These are phyloP conservation scores for Caenorhabditis sp. DNA, from an alignment of 2,888 invertebrate species.

Conservation along the genomic window DNA sequence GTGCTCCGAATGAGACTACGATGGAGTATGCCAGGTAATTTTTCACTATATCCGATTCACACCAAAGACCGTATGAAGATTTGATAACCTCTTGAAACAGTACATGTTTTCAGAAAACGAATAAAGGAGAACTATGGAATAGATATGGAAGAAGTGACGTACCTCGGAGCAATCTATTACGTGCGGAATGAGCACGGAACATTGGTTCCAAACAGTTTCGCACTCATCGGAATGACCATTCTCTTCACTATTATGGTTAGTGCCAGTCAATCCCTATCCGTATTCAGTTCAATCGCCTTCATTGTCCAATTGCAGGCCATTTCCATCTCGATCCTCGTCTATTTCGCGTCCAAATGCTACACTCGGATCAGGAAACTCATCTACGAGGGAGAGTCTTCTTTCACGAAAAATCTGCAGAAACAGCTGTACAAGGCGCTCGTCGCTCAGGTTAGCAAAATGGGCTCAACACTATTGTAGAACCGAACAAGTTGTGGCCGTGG, in stretches of 20 bases:
- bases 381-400: constrained; percentile 36
- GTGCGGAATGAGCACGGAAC: constrained; percentile 1
- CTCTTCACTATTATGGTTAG: constrained; percentile 38
- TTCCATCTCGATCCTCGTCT: constrained; percentile 33
- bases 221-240: constrained; percentile 21
- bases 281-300: background rate
- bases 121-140: constrained; percentile 19
- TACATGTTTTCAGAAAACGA: constrained; percentile 3
- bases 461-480: no score
- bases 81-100: background rate
- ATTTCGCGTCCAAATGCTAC: constrained; percentile 28
- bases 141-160: constrained; percentile 13
- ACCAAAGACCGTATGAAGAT: no score
- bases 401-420: constrained; percentile 27
- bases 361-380: constrained; percentile 29
- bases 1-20: constrained; percentile 18
- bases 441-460: constrained; percentile 12
- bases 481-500: no score
- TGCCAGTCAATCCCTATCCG: background rate
- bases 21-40: constrained; percentile 20
- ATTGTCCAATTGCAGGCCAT: constrained; percentile 19
- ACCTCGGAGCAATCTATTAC: constrained; percentile 36
- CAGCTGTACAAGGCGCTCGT: constrained; percentile 35
- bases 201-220: background rate
- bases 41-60: background rate